These are phyloP conservation scores for Philereme vetulata DNA, from an alignment of 2,888 invertebrate species.

Conservation along the genomic window DNA sequence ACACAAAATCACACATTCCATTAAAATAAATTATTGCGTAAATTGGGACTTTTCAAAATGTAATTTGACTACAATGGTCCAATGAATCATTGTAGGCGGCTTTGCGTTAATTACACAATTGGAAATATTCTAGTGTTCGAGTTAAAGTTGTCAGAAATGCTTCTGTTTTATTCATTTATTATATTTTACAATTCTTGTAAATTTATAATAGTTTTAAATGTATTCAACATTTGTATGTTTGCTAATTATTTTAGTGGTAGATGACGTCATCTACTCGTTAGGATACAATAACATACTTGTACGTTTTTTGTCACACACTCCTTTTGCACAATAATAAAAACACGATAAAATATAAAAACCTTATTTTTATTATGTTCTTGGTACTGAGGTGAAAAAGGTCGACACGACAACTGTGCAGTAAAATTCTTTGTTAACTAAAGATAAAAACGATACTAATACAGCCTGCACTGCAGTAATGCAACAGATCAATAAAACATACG, in stretches of 20 bases:
- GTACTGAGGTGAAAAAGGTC: background rate
- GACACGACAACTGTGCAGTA: background rate
- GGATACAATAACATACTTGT: too few relatives aligned
- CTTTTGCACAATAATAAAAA: too few relatives aligned
- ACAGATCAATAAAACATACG: slow-evolving; percentile 3
- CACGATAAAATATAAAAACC: background rate
- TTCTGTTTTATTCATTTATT: background rate
- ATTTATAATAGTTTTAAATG: background rate
- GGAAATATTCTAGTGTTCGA: background rate
- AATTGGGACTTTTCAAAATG: slow-evolving; percentile 33
- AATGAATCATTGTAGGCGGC: slow-evolving; percentile 38
- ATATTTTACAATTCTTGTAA: background rate
- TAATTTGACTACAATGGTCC: slow-evolving; percentile 61
- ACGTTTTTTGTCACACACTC: too few relatives aligned
- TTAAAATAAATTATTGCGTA: slow-evolving; percentile 32
- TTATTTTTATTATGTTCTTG: background rate
- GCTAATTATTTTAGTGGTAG: background rate
- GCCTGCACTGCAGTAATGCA: background rate
- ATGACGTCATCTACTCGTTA: too few relatives aligned
- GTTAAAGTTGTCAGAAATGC: background rate
- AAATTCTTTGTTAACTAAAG: background rate
- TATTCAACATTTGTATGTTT: background rate
- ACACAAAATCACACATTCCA: slow-evolving; percentile 4
- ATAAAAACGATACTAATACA: background rate
- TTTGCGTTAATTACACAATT: slow-evolving; percentile 1